A percentile compares a stretch with the other conserved stretches of the same genome.
These are phyloP conservation scores for Pardosa pseudoannulata DNA, from an alignment of 2,888 invertebrate species.

Conservation along the genomic window DNA sequence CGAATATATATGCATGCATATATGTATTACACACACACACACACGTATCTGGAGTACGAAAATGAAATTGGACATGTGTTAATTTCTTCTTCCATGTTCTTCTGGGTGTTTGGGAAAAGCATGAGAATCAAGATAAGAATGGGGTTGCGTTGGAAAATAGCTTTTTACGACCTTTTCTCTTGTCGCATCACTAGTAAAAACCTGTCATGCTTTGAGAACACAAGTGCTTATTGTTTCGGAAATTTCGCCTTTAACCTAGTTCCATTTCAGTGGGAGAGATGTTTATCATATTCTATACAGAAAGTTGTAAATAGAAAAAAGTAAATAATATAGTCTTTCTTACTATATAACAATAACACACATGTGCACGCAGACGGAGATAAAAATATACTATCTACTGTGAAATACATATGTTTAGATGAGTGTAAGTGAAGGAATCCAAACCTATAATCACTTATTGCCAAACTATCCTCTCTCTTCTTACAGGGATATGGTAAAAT, in stretches of 20 bases:
- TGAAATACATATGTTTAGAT: too few relatives aligned
- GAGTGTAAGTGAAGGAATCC: too few relatives aligned
- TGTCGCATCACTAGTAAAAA: neutral
- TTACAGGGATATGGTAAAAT: too few relatives aligned
- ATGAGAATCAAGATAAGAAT: neutral
- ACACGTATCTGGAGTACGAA: too few relatives aligned
- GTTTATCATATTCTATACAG: neutral
- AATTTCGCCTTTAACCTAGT: slow-evolving; percentile 11
- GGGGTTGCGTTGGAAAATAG: neutral
- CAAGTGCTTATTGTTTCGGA: slow-evolving; percentile 6
- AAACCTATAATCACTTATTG: too few relatives aligned
- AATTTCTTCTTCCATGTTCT: neutral
- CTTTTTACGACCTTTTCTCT: slow-evolving; percentile 8
- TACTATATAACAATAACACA: too few relatives aligned
- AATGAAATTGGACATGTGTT: neutral
- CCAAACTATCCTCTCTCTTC: too few relatives aligned
- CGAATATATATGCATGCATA: too few relatives aligned
- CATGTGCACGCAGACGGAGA: too few relatives aligned
- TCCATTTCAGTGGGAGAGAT: neutral
- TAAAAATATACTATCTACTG: too few relatives aligned
- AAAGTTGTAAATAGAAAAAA: neutral
- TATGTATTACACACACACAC: too few relatives aligned
- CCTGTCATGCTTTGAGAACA: neutral
- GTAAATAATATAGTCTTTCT: too few relatives aligned
- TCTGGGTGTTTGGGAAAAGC: neutral